A percentile compares a stretch with the other conserved stretches of the same genome.
Evolutionary conservation across 2,888 invertebrate genomes (phyloP).

Genomic region (Erannis defoliaria): DNA sequence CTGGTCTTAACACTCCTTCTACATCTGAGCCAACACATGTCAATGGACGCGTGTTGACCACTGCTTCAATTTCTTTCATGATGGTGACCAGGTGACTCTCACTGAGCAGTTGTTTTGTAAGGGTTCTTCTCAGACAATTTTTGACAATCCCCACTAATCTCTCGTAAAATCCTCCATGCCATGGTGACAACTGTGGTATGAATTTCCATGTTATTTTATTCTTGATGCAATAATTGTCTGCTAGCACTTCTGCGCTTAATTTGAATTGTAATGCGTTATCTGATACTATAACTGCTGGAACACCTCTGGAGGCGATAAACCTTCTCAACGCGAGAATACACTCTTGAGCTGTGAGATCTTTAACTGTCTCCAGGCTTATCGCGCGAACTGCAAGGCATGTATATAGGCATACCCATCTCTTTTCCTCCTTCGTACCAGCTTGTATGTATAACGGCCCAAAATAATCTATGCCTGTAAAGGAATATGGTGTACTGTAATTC

Average conservation of each 20-base stretch:
- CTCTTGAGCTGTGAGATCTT: conserved; percentile 36
- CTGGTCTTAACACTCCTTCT: no score
- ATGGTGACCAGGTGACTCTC: no score
- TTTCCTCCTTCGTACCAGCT: neutral
- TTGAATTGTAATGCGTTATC: conserved; percentile 38
- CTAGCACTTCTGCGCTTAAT: conserved; percentile 29
- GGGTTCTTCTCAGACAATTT: no score
- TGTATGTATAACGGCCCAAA: neutral
- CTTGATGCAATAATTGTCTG: no score
- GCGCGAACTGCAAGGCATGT: conserved; percentile 39
- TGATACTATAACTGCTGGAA: conserved; percentile 26
- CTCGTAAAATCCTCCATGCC: no score
- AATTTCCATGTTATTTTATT: no score
- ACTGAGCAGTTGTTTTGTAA: no score
- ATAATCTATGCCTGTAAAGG: conserved; percentile 3
- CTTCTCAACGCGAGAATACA: conserved; percentile 30
- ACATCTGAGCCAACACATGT: no score
- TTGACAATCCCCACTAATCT: no score
- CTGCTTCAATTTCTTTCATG: no score
- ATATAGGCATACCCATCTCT: conserved; percentile 38
- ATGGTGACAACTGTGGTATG: no score
- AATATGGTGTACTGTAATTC: neutral
- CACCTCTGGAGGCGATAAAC: conserved; percentile 25
- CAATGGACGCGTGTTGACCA: no score
- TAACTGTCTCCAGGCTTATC: conserved; percentile 31